phyloP scores from a whole-genome alignment of 2,888 invertebrate genomes.

The Exephanes ischioxanthus region DNA sequence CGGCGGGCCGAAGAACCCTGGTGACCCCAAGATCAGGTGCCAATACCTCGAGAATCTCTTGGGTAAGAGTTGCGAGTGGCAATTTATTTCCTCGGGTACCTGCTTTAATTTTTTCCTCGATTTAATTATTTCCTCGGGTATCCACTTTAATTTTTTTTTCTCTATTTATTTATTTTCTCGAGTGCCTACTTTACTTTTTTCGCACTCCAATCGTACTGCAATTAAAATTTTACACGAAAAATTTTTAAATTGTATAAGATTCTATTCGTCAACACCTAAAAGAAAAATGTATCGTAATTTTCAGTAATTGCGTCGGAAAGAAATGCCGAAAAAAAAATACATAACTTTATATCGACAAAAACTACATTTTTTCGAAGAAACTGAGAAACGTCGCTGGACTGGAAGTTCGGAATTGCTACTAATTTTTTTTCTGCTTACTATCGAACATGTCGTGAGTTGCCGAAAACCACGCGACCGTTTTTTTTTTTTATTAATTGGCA shows the following conservation, averaged over 20 bases:
- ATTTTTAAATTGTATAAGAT: neutral
- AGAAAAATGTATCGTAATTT: neutral
- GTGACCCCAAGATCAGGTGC: slow-evolving; percentile 86
- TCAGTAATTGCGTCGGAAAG: too few species aligned
- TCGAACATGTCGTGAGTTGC: neutral
- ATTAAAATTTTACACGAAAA: neutral
- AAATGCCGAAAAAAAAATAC: neutral
- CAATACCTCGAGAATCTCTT: slow-evolving; percentile 87
- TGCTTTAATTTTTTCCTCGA: neutral
- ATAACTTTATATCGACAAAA: neutral
- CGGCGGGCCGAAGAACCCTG: slow-evolving; percentile 81
- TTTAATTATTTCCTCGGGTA: neutral
- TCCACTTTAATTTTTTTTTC: neutral
- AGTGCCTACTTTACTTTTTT: neutral
- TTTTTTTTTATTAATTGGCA: slow-evolving; percentile 6
- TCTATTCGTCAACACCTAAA: neutral
- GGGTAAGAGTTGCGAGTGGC: slow-evolving; percentile 82
- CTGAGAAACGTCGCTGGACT: neutral
- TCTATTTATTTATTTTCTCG: neutral
- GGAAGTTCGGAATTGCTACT: neutral
- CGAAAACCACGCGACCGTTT: neutral
- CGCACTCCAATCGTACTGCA: neutral
- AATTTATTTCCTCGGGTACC: neutral
- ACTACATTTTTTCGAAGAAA: neutral
- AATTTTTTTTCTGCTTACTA: neutral